Evolutionary conservation across 2,113 vertebrate genomes (phyloP), one percentile per base, ranked within the genome.

Genomic region (Hepsetus odoe): DNA sequence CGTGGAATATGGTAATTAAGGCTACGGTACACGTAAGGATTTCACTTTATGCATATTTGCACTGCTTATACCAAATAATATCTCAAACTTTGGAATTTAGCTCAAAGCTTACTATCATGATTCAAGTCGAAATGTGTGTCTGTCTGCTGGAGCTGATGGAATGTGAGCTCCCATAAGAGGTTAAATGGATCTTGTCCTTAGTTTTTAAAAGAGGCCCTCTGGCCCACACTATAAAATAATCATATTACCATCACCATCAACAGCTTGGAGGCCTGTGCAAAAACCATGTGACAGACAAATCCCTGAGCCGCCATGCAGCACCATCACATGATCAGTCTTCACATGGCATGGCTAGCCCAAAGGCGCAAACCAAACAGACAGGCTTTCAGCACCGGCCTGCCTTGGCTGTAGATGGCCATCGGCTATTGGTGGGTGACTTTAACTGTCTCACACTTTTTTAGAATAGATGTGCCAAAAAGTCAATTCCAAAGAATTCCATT

Each of bases 41-140:
- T 22, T 8, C n/a, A 22, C 1, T n/a, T 1, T 20, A 53, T 13
- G 66, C 66, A 78, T 72, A 83, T 82, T 81, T 80, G 83, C 85
- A 85, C 83, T 78, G 80, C 62, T 76, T 56, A 42, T 35, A 14
- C 13, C 28, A 61, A 61, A 61, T 32, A 61, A 61, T 16, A 12
- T 32, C 28, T 7, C 13, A 32, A 61, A 32, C 28, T 16, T 7
- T 33, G 30, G 28, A 61, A 16, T 33, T 16, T 61, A 14, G 58
- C 14, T 61, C 6, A 20, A 20, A 64, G 49, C 49, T n/a, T 16
- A 26, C 11, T 1, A 55, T 44, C 22, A 35, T 42, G 11, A 40
- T 55, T 78, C 30, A 62, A 78, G 58, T 20, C 44, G 24, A 64
- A 79, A 71, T 13, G 0, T 42, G 42, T 55, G 32, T 28, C 22